Evolutionary conservation across 2,113 vertebrate species (phyloP).

Genomic region (Macroglossus sobrinus): DNA sequence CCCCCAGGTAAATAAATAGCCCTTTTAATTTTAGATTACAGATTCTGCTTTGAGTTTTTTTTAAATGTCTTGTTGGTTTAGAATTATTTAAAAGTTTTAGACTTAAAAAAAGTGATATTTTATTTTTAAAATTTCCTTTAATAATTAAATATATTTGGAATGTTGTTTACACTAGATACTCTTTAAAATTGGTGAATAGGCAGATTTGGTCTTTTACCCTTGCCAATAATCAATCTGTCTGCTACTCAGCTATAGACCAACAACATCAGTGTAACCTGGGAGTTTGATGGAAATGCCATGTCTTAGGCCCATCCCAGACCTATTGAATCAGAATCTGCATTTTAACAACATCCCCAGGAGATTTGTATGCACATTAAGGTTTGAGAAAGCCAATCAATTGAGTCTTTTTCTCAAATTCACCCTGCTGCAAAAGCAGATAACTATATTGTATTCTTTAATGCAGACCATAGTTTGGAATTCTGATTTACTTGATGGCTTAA

Average conservation of each 20-base stretch:
- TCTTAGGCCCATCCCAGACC: neutral
- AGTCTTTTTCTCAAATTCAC: slow-evolving; percentile 43
- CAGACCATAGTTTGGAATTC: slow-evolving; percentile 49
- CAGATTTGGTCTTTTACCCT: neutral
- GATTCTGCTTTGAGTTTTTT: neutral
- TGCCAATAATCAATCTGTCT: neutral
- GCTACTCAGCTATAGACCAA: neutral
- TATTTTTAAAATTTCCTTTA: neutral
- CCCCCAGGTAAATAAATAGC: neutral
- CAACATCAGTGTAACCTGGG: neutral
- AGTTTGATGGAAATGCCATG: neutral
- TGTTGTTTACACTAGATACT: neutral
- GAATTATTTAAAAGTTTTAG: neutral
- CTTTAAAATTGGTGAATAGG: neutral
- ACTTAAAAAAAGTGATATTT: neutral
- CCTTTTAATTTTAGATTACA: neutral
- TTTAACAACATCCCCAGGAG: slow-evolving; percentile 19
- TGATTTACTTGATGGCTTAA: slow-evolving; percentile 68
- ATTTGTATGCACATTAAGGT: slow-evolving; percentile 36
- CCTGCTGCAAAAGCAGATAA: slow-evolving; percentile 51
- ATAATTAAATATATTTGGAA: neutral
- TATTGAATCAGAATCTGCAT: neutral
- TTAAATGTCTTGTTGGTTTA: neutral
- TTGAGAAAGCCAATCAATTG: slow-evolving; percentile 48
- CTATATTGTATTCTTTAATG: slow-evolving; percentile 42